Evolutionary conservation across 2,797 vertebrate genomes (phyloP), one percentile per base, ranked within the genome.

Genomic region (Sparidentex hasta): DNA sequence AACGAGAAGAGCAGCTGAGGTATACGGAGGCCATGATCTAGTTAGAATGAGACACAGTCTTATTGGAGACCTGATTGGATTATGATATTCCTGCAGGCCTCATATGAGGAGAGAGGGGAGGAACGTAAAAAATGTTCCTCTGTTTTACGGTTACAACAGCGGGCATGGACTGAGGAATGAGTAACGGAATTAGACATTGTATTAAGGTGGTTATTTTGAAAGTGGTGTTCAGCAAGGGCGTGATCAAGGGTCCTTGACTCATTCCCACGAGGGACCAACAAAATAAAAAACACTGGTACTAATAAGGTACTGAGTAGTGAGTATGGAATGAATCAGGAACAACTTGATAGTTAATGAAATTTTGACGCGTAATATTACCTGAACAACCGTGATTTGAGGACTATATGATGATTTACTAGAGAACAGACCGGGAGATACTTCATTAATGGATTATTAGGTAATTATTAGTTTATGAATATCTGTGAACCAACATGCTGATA

Each of bases 41-140:
- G 84, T 91, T 87, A 90, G 80, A 80, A 50, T 23, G 81, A 88
- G 84, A 85, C 76, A 70, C 48, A 61, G 72, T 71, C 63, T 80
- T 85, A 87, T 75, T 82, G 80, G 78, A 89, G 81, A 54, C 74
- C 20, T 81, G 83, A 90, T 91, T 88, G 61, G 82, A 88, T 90
- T 82, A 81, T 12, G 75, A 84, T 88, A 54, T 78, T 89, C 87
- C 83, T 79, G 69, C 74, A 83, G 83, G 87, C 74, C 78, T 81
- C 74, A 43, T 76, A 51, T 68, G 63, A 41, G 46, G 61, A 77
- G 59, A 50, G 65, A 41, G 46, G 21, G 50, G 33, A 33, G 66
- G 48, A 21, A 68, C 64, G 76, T 87, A 71, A 85, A n/a, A 90
- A 78, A 75, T 65, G 66, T 71, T 78, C 69, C 51, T 65, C 56